phyloP scores from a whole-genome alignment of 2,113 vertebrate genomes.

The Hippocampus guttulatus region DNA sequence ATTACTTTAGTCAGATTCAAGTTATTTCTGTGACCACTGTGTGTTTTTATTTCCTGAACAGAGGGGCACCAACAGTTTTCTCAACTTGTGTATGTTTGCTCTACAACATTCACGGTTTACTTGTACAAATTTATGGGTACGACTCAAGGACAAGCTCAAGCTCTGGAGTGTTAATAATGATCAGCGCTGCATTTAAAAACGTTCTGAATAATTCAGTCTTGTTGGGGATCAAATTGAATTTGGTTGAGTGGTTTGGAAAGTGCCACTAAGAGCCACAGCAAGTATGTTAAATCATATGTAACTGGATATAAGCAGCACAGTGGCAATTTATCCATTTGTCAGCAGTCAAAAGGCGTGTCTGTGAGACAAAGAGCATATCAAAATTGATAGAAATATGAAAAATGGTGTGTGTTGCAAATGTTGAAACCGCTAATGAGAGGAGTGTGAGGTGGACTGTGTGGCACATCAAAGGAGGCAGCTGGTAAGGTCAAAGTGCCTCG shows the following conservation, averaged over 20 bases:
- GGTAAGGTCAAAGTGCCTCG: slow-evolving; percentile 25
- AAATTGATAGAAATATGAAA: not conserved
- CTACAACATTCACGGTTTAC: too few relatives aligned
- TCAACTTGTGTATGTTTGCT: too few relatives aligned
- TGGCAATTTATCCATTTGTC: not conserved
- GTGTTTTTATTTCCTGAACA: too few relatives aligned
- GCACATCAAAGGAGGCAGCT: not conserved
- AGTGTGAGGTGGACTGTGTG: not conserved
- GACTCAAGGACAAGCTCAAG: not conserved
- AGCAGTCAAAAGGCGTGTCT: not conserved
- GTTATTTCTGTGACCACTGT: too few relatives aligned
- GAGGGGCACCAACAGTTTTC: too few relatives aligned
- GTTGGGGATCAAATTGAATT: not conserved
- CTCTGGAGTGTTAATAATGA: too few relatives aligned
- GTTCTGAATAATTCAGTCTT: not conserved
- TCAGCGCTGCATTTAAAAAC: too few relatives aligned
- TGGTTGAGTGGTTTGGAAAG: not conserved
- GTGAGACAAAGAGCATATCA: not conserved
- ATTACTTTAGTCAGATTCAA: too few relatives aligned
- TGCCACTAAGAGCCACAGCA: not conserved
- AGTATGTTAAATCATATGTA: not conserved
- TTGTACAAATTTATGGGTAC: too few relatives aligned
- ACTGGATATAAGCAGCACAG: not conserved
- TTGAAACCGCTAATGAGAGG: not conserved
- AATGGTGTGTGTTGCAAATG: too few relatives aligned